Evolutionary conservation across 2,113 vertebrate species (phyloP), one percentile per base, ranked within the genome.

Genomic region (Martes martes): DNA sequence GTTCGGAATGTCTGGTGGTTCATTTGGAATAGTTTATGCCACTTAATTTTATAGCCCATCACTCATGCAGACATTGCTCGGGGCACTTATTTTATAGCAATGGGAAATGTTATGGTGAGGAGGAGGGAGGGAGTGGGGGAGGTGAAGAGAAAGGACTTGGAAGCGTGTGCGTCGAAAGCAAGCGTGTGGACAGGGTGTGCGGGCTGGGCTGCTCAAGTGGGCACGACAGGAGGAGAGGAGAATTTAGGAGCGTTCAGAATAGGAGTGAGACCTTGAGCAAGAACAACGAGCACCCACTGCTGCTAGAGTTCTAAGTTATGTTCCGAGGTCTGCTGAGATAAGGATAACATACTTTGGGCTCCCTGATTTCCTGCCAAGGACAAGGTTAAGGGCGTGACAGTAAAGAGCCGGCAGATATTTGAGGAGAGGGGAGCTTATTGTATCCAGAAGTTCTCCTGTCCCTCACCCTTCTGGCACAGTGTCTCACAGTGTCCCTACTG

Each of bases 11-110:
- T 79, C 87, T 96, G 79, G 85, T 63, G 95, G 90, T 96, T 97
- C 96, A 89, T 97, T 95, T 98, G 84, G 90, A 98, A 93, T 94
- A 80, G 92, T 97, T 98, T 96, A 96, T 97, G 94, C 65, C 50
- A 21, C 96, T 98, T 96, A 94, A 96, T 97, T 98, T 98, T 96
- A 98, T 97, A 97, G 92, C 92, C 94, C 94, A 95, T 97, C 97
- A 94, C 73, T 97, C 97, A 91, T n/a, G n/a, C 88, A 92, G 87
- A 95, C 55, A 19, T 92, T 85, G 90, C 95, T 96, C 28, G 0
- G 87, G 96, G 97, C 88, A 91, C 59, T 96, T 79, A 78, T 67
- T 96, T 96, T 96, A 94, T 39, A 89, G 88, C 94, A 74, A 13
- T 69, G 45, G 90, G 73, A 95, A 97, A 89, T 91, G 84, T 80